Evolutionary conservation across 37 sponge, comb jelly and placozoan species (phyloP).

Genomic region (Beroe ovata): DNA sequence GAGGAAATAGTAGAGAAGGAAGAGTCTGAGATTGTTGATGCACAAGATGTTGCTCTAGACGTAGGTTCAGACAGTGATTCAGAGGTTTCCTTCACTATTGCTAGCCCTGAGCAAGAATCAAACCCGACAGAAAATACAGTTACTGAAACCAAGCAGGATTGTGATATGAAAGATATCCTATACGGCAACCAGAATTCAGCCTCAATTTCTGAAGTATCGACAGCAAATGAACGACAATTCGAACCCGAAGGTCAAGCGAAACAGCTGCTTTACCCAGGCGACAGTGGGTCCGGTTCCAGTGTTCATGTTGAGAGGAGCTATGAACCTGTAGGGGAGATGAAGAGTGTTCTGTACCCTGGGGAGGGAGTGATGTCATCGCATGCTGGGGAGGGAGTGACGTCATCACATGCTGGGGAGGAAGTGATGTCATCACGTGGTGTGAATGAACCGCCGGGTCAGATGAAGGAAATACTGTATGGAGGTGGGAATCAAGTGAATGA

Average conservation of each 20-base stretch:
- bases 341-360: neutral
- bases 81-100: slow-evolving; percentile 37
- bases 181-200: neutral
- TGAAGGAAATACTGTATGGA: slow-evolving; percentile 39
- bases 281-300: neutral
- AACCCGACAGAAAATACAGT: neutral
- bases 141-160: neutral
- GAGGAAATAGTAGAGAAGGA: neutral
- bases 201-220: neutral
- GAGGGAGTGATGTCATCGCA: neutral
- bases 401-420: neutral
- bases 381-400: neutral
- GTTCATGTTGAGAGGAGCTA: neutral
- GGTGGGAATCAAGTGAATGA: neutral
- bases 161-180: slow-evolving; percentile 22
- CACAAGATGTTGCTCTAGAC: neutral
- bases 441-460: slow-evolving; percentile 28
- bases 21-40: neutral
- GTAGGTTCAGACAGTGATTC: neutral
- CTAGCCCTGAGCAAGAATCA: neutral
- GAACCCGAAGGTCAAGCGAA: slow-evolving; percentile 47
- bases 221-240: neutral
- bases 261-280: neutral
- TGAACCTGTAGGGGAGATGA: slow-evolving; percentile 19
- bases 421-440: too few species aligned